These are phyloP conservation scores for Patiria miniata DNA, from an alignment of 35 echinoderm and acorn worm species.

Conservation along the genomic window DNA sequence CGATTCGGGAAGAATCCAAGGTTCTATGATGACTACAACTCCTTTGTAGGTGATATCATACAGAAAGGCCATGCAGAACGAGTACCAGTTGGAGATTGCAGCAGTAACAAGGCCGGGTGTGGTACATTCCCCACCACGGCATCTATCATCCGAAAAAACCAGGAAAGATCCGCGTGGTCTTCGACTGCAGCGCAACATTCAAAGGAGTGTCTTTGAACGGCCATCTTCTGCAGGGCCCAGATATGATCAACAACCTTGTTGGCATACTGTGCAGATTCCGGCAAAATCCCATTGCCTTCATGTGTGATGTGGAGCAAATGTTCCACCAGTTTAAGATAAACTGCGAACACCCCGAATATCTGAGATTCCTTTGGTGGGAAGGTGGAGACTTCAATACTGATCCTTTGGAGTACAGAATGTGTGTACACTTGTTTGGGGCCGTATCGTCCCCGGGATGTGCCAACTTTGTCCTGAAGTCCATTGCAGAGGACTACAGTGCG, in stretches of 20 bases:
- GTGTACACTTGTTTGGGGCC: slow-evolving; percentile 71
- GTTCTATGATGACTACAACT: slow-evolving; percentile 36
- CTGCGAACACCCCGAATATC: slow-evolving; percentile 53
- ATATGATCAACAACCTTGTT: slow-evolving; percentile 63
- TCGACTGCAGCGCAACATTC: slow-evolving; percentile 8
- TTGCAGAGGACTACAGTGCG: slow-evolving; percentile 37
- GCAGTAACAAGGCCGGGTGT: neutral
- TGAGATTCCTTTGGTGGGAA: slow-evolving; percentile 78
- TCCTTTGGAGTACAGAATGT: slow-evolving; percentile 39
- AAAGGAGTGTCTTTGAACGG: slow-evolving; percentile 56
- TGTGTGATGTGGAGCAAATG: slow-evolving; percentile 71
- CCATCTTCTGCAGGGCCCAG: slow-evolving; percentile 66
- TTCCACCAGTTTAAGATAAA: slow-evolving; percentile 60
- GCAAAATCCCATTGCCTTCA: slow-evolving; percentile 60
- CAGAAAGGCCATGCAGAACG: slow-evolving; percentile 35
- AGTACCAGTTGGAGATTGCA: neutral
- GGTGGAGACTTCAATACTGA: slow-evolving; percentile 37
- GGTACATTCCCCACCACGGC: slow-evolving; percentile 76
- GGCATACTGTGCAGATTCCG: slow-evolving; percentile 73
- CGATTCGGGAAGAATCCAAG: slow-evolving; percentile 1
- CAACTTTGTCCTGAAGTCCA: slow-evolving; percentile 74
- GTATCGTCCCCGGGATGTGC: slow-evolving; percentile 69
- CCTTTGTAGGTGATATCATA: slow-evolving; percentile 46
- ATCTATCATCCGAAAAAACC: slow-evolving; percentile 76
- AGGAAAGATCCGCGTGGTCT: slow-evolving; percentile 64